Base-by-base conservation (phyloP, 1,140 invertebrate genomes). In the Chrysopa pallens region DNA sequence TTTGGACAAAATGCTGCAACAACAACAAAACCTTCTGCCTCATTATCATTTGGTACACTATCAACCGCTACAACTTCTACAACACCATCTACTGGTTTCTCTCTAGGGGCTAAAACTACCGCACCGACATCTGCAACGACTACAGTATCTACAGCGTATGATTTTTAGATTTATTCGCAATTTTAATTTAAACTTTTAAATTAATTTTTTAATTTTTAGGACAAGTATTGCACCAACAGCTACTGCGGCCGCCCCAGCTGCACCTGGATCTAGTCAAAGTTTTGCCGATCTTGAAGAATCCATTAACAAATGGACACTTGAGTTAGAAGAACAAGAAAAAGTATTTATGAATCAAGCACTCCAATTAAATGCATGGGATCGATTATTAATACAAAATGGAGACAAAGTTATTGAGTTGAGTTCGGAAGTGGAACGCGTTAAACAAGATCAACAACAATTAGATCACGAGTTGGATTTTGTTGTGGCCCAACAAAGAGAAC, bases 381-480 rank as follows among this genome's bases (percentile, higher is more conserved):
- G 80, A 52, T 65, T 93, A 4, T 68, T 96, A 1, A 86, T 92
- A 39, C 73, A 76, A 8, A 95, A 96, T 63, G 89, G 85, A 12
- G 86, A 93, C 51, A 93, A 92, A 66, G 78, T 82, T 51, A 72
- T 88, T 4, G 74, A 76, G 44, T 60, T 95, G 1, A 91, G 89
- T 61, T 74, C 83, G 52, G 78, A 84, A 27, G 75, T 94, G 8
- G 80, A 89, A 55, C 70, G 76, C 47, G 83, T 93, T 0, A 90
- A 91, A 64, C 68, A 79, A 17, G 86, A 95, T 53, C 91, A 96
- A 51, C 76, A 86, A 50, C 76, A 85, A 46, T 60, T 96, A 12
- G 89, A 95, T 54, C 81, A 91, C 46, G 90, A 95, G 57, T 60
- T 96, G n/a, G 89, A 96, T 60, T 95, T 94, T 59, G 83, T 96